Base-by-base conservation (phyloP, 2,888 invertebrate species). In the Allophyes oxyacanthae region DNA sequence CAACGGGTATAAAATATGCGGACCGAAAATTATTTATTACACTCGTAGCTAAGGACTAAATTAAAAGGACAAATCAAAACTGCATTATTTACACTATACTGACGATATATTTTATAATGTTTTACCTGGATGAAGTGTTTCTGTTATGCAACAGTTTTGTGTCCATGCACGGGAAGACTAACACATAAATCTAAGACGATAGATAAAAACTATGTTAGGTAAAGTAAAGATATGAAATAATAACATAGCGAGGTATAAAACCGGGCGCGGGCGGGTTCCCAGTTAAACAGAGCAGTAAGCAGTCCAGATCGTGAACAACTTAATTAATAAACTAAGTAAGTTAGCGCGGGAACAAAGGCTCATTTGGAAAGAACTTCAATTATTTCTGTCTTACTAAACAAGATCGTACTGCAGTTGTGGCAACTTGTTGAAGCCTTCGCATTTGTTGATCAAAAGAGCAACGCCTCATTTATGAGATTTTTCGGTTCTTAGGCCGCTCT, bases 291-390 rank as follows among this genome's bases (percentile, higher is more conserved):
- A 57, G 49, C 49, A 38, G 49, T 48, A 60, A 55, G 46, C 53
- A 48, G 54, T 50, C 42, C 52, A 58, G 55, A 67, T 72, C 54
- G 43, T 45, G 54, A 48, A 72, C 46, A 62, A 63, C 52, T 68
- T 63, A 71, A 68, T 76, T 71, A 74, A 78, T 75, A 62, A 73
- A 63, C 62, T 58, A 57, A 53, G 60, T 63, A 68, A 65, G 56
- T 72, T 73, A 64, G 46, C 52, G 57, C 55, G 30, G 28, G 63
- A 55, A 76, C 61, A 64, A 69, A 66, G 54, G 49, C 36, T 54
- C 62, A 50, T 61, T 76, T 59, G 34, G 52, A 70, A 69, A 74
- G 58, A 73, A 65, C 48, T 66, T 64, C 30, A 36, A 64, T 59
- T 69, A 64, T 59, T 62, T 59, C 54, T 57, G 33, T 59, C 51